phyloP scores from a whole-genome alignment of 2,888 invertebrate species.

The Maniola hyperantus region DNA sequence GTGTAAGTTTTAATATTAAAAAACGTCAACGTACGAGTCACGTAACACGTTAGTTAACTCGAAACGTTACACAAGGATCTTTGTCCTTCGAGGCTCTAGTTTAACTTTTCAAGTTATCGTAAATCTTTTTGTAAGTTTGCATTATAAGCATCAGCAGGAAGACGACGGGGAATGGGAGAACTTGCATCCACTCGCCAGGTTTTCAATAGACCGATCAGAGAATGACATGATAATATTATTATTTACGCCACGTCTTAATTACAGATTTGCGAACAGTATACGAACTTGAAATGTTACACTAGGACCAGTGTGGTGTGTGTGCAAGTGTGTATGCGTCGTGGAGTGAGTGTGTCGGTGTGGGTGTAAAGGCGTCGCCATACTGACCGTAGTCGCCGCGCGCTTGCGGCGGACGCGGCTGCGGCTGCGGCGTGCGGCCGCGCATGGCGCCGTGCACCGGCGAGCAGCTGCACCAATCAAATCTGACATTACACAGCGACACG shows the following conservation, averaged over 20 bases:
- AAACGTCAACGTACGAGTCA: not conserved
- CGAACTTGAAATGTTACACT: not conserved
- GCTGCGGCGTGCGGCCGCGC: slow-evolving; percentile 84
- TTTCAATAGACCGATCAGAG: no score
- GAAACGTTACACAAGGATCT: not conserved
- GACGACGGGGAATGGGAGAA: no score
- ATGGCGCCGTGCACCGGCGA: slow-evolving; percentile 90
- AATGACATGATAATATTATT: no score
- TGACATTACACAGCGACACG: slow-evolving; percentile 70
- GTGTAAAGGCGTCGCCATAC: slow-evolving; percentile 61
- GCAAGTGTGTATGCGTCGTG: not conserved
- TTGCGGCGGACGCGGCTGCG: slow-evolving; percentile 81
- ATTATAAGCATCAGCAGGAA: no score
- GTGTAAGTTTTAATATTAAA: no score
- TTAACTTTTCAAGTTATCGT: no score
- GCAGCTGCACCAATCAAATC: slow-evolving; percentile 82
- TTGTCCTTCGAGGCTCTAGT: not conserved
- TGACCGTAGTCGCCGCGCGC: slow-evolving; percentile 95
- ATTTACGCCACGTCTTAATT: no score
- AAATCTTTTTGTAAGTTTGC: no score
- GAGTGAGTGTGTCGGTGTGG: slow-evolving; percentile 25
- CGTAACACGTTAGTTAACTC: not conserved
- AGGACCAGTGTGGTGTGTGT: not conserved
- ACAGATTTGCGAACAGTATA: no score
- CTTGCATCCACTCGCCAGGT: no score